Evolutionary conservation across 1,140 invertebrate genomes (phyloP).

Genomic region (Penaeus indicus): DNA sequence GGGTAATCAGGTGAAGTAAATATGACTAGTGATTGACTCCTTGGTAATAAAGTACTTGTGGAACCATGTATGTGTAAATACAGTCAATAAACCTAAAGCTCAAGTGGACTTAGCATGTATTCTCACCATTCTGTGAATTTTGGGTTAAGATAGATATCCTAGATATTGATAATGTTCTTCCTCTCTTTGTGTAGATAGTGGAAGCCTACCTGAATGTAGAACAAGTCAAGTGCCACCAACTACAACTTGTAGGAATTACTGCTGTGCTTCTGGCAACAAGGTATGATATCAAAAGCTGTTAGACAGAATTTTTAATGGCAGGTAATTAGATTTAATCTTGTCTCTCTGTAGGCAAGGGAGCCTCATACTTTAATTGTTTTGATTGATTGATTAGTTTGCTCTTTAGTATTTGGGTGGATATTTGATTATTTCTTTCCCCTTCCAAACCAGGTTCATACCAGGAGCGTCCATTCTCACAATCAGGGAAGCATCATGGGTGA

Average conservation of each 20-base stretch:
- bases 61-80: too few relatives aligned
- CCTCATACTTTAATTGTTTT: too few relatives aligned
- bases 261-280: conserved; percentile 36
- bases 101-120: not conserved
- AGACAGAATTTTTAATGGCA: too few relatives aligned
- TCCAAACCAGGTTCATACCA: conserved; percentile 19
- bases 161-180: not conserved
- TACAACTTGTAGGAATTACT: conserved; percentile 50
- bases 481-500: conserved; percentile 37
- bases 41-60: too few relatives aligned
- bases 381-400: not conserved
- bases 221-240: conserved; percentile 41
- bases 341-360: too few relatives aligned
- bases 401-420: not conserved
- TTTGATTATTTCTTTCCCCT: not conserved
- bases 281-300: not conserved
- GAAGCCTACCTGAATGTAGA: conserved; percentile 48
- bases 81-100: too few relatives aligned
- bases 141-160: not conserved
- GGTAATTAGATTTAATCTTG: too few relatives aligned
- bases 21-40: too few relatives aligned
- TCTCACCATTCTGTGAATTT: not conserved
- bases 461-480: conserved; percentile 37
- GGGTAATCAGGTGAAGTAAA: too few relatives aligned
- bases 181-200: conserved; percentile 26